These are phyloP conservation scores for Xyliphius kryptos DNA, from an alignment of 2,113 vertebrate genomes.

Conservation along the genomic window DNA sequence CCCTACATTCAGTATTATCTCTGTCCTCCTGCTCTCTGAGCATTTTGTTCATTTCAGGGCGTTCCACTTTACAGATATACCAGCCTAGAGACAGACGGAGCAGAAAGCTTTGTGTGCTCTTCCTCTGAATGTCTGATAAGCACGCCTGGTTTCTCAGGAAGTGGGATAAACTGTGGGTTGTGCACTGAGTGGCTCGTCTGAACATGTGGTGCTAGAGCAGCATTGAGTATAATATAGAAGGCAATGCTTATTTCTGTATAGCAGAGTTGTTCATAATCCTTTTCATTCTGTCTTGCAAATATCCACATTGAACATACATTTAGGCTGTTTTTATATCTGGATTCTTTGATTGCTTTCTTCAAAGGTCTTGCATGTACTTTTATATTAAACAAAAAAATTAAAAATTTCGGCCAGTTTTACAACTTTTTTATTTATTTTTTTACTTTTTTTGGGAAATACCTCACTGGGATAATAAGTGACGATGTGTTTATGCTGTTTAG, in stretches of 20 bases:
- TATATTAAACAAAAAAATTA: no score
- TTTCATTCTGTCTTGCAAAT: no score
- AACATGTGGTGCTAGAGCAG: constrained; percentile 15
- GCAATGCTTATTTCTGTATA: not conserved
- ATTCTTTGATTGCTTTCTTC: no score
- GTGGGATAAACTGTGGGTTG: constrained; percentile 21
- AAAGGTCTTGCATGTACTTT: no score
- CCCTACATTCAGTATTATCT: constrained; percentile 20
- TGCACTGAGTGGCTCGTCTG: not conserved
- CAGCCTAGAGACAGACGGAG: constrained; percentile 4
- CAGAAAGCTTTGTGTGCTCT: constrained; percentile 16
- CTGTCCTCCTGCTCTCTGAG: constrained; percentile 9
- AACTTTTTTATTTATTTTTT: no score
- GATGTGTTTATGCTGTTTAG: no score
- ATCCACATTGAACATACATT: no score
- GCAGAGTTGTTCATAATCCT: no score
- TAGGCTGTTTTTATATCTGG: no score
- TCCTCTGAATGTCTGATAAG: constrained; percentile 33
- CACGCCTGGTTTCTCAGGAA: constrained; percentile 27
- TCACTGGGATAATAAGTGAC: no score
- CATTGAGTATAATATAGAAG: not conserved
- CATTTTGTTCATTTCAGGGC: constrained; percentile 17
- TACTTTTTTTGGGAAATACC: no score
- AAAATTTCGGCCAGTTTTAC: no score
- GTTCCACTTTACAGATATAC: constrained; percentile 26